Conservation (phyloP, 2,888 invertebrate species). For the Megalurothrips usitatus region DNA sequence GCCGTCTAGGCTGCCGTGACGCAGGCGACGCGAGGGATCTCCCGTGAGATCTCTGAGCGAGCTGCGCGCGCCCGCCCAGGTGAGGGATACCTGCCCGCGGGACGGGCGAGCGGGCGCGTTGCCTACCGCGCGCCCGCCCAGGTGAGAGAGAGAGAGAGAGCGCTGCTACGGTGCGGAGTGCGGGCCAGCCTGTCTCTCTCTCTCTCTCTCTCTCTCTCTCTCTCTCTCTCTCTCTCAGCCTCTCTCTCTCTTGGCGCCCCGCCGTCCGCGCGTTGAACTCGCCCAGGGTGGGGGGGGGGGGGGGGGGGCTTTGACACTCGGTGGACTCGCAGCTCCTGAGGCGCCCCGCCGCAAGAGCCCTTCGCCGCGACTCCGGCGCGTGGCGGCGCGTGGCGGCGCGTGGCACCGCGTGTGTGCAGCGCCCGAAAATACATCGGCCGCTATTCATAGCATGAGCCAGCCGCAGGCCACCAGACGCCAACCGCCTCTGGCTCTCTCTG, state of each 20-base stretch:
- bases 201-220: too few species aligned
- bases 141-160: too few species aligned
- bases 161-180: too few species aligned
- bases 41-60: not conserved
- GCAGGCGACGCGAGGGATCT: not conserved
- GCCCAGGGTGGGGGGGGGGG: too few species aligned
- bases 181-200: too few species aligned
- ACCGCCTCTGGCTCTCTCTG: not conserved
- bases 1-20: not conserved
- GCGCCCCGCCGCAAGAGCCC: too few species aligned
- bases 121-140: not conserved
- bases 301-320: too few species aligned
- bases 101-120: slow-evolving; percentile 8
- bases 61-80: slow-evolving; percentile 12
- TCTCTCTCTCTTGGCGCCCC: too few species aligned
- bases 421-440: not conserved
- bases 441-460: slow-evolving; percentile 16
- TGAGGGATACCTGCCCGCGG: slow-evolving; percentile 3
- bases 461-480: not conserved
- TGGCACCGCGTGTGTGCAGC: not conserved
- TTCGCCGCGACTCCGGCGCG: not conserved
- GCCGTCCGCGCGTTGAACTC: too few species aligned
- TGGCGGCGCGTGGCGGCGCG: not conserved
- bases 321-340: too few species aligned
- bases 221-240: not conserved